Conservation (phyloP, 2,113 vertebrate genomes). For the Passer domesticus region DNA sequence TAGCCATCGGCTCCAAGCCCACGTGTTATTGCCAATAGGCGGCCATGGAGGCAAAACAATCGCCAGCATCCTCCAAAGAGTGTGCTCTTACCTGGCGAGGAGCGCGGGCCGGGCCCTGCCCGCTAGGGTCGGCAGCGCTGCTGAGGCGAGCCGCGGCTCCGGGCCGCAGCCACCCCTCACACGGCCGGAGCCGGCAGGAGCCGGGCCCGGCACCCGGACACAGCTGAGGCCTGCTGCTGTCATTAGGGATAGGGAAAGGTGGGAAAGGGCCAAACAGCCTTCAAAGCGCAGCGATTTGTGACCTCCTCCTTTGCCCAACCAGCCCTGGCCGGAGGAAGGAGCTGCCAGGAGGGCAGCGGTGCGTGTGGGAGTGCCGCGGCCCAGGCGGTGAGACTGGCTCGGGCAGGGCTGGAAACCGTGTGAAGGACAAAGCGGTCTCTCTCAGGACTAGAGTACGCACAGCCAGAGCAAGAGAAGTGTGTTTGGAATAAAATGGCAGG, state of each 20-base stretch:
- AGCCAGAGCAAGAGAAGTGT: neutral
- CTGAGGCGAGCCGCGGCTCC: fast-evolving
- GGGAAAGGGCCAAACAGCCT: neutral
- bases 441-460: neutral
- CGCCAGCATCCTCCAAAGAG: fast-evolving
- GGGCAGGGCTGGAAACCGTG: neutral
- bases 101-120: fast-evolving
- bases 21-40: fast-evolving
- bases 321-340: neutral
- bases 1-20: neutral
- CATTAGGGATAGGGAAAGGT: fast-evolving
- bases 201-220: neutral
- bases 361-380: fast-evolving
- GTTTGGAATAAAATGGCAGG: neutral
- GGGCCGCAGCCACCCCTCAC: fast-evolving
- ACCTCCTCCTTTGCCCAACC: neutral
- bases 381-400: neutral
- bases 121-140: fast-evolving
- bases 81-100: neutral
- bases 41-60: neutral
- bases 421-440: neutral
- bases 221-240: neutral
- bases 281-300: fast-evolving
- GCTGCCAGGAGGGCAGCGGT: neutral
- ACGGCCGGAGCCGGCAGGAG: too few species aligned